Base-by-base conservation (phyloP, 2,888 invertebrate genomes). In the Drosophila recens region DNA sequence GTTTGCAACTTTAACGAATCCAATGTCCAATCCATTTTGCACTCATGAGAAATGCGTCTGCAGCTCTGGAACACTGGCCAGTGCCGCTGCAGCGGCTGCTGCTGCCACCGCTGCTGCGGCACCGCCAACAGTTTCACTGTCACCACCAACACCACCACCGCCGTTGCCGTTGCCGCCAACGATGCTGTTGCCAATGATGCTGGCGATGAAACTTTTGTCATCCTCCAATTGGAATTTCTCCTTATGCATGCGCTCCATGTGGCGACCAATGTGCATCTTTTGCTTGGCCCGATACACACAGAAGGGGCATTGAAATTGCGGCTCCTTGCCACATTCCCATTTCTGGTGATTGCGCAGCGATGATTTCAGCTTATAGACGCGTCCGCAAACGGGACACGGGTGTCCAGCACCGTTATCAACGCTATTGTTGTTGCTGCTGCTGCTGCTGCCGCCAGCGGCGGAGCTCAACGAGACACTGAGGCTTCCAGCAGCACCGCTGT, bases 301-400 rank as follows among this genome's bases (percentile, higher is more conserved):
- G 93, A 95, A 96, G 23, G 96, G 95, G 92, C 97, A 97, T 91
- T 95, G 95, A 92, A 96, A 96, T 92, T 96, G 96, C 20, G 96
- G 96, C 92, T 96, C 96, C 92, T 96, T 96, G 90, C 96, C 96
- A 93, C 96, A 96, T 93, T 96, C 96, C 96, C 96, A 96, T 92
- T 96, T 96, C 94, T 96, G 96, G 91, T 96, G 96, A 92, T 96
- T 96, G 72, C 96, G 94, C 88, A 96, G 93, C 69, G 97, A 97
- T 82, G 97, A 97, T 93, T 97, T 97, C 82, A 97, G 94, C 92
- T 97, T 97, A 93, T 97, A 97, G 75, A 96, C 95, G 80, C 97
- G 94, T 72, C 96, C 97, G 93, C 97, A 97, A 89, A 96, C 96
- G 62, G 96, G 95, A 93, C 97, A 97, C 67, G 95, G 94, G 94